Percentiles rank a stretch among this genome's conserved stretches.
Conservation (phyloP, 2,888 invertebrate genomes). For the Drosophila putrida region DNA sequence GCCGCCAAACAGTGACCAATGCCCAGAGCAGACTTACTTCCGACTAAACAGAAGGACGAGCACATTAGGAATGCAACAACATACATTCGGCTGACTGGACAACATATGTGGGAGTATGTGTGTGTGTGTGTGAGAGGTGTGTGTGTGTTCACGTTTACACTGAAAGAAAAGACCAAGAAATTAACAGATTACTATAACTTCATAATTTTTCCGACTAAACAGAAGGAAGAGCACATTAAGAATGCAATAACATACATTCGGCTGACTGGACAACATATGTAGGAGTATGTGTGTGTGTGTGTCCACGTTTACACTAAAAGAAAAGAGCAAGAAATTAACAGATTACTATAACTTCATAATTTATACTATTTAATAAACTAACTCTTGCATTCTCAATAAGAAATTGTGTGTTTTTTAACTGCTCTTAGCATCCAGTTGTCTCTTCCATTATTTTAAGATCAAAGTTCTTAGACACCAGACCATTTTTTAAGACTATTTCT, state of each 20-base stretch:
- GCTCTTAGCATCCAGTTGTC: too few relatives aligned
- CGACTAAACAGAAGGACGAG: constrained; percentile 11
- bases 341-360: too few relatives aligned
- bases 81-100: constrained; percentile 24
- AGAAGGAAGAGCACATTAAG: constrained; percentile 32
- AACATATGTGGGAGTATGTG: neutral
- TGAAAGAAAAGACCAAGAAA: too few relatives aligned
- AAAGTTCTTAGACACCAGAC: too few relatives aligned
- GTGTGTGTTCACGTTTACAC: neutral
- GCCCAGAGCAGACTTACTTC: constrained; percentile 7
- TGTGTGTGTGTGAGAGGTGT: neutral
- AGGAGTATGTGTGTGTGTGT: neutral
- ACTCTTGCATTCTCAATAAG: too few relatives aligned
- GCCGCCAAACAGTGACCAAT: constrained; percentile 25
- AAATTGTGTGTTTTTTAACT: too few relatives aligned
- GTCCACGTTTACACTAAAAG: too few relatives aligned
- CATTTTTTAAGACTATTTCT: too few relatives aligned
- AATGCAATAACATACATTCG: constrained; percentile 30
- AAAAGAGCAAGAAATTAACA: too few relatives aligned
- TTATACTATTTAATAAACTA: too few relatives aligned
- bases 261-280: constrained; percentile 24
- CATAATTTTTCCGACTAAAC: constrained; percentile 12
- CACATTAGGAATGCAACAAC: constrained; percentile 43
- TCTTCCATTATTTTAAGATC: too few relatives aligned
- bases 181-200: too few relatives aligned